These are phyloP conservation scores for Microhierax caerulescens DNA, from an alignment of 2,797 vertebrate genomes.

Conservation along the genomic window DNA sequence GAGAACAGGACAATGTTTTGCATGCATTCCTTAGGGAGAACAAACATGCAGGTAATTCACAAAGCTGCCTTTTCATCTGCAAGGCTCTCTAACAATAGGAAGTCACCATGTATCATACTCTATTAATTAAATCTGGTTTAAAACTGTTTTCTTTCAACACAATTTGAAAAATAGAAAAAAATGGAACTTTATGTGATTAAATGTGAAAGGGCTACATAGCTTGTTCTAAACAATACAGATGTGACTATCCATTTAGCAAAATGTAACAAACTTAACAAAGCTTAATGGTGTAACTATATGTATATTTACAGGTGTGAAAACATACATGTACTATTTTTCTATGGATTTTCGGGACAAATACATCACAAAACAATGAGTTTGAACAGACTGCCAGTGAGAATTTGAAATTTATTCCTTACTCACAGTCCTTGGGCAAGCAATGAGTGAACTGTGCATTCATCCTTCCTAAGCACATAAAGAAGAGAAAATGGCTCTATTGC, in stretches of 20 bases:
- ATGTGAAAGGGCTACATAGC: background rate
- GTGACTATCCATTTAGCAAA: background rate
- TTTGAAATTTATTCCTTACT: background rate
- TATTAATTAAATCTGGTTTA: background rate
- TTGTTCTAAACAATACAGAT: background rate
- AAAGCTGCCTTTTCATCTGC: background rate
- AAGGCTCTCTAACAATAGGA: background rate
- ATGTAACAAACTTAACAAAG: background rate
- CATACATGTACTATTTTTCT: background rate
- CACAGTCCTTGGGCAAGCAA: background rate
- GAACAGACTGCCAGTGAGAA: background rate
- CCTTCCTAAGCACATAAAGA: background rate
- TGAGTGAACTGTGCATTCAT: background rate
- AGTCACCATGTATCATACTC: background rate
- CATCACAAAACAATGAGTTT: background rate
- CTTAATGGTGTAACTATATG: background rate
- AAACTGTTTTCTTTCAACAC: background rate
- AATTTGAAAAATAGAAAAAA: background rate
- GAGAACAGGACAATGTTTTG: fast-evolving
- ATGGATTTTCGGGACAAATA: background rate
- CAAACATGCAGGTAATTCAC: background rate
- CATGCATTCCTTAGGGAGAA: background rate
- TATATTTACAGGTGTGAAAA: background rate
- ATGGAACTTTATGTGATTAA: background rate
- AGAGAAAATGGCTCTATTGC: background rate